Evolutionary conservation across 2,113 vertebrate species (phyloP).

Genomic region (Tricholaema leucomelas): DNA sequence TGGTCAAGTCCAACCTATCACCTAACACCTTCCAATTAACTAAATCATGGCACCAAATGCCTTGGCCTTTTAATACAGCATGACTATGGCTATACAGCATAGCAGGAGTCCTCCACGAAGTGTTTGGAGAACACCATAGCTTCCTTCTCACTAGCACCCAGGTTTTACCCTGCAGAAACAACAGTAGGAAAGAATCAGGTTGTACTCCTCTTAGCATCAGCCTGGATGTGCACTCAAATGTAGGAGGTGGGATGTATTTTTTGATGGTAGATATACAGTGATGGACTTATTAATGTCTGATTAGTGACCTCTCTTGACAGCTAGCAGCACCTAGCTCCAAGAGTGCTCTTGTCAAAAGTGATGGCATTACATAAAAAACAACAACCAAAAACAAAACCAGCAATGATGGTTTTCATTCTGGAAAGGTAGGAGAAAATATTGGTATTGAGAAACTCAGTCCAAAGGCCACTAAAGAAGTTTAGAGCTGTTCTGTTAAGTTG

Average conservation of each 20-base stretch:
- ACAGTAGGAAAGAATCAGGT: not conserved
- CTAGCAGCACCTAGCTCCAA: not conserved
- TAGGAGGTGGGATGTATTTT: not conserved
- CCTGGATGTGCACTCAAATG: not conserved
- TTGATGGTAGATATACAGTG: accelerated
- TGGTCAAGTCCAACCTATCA: no score
- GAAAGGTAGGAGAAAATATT: not conserved
- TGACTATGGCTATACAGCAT: not conserved
- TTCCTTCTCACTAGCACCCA: not conserved
- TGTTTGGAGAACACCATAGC: not conserved
- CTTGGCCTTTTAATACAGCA: not conserved
- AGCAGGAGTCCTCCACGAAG: not conserved
- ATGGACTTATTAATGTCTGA: accelerated
- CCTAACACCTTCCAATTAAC: no score
- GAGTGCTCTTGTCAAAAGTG: not conserved
- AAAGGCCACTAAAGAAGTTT: not conserved
- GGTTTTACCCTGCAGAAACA: not conserved
- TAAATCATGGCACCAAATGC: no score
- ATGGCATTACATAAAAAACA: not conserved
- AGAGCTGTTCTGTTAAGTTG: not conserved
- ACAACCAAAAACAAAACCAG: not conserved
- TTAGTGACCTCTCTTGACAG: constrained; percentile 5
- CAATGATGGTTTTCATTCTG: not conserved
- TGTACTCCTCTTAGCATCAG: not conserved
- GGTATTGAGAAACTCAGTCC: not conserved